A percentile compares a stretch with the other conserved stretches of the same genome.
phyloP scores from a whole-genome alignment of 2,113 vertebrate species.

The Ptychochromis oligacanthus region DNA sequence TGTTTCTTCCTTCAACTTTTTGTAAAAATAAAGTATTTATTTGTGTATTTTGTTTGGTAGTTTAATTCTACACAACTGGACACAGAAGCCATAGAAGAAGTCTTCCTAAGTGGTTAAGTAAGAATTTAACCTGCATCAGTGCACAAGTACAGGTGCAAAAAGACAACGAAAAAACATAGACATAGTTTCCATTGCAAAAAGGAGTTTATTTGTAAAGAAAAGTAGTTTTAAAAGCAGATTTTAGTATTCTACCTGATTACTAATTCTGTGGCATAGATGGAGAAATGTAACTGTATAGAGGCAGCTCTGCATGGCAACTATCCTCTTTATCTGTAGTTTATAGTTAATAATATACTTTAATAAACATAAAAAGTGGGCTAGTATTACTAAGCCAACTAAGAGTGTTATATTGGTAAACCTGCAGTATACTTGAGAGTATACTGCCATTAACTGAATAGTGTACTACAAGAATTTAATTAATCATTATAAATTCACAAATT shows the following conservation, averaged over 20 bases:
- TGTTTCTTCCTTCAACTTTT: rapidly evolving
- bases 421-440: too few species aligned
- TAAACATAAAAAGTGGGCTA: too few species aligned
- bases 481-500: rapidly evolving
- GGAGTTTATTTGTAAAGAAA: not conserved
- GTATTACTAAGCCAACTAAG: too few species aligned
- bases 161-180: too few species aligned
- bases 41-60: not conserved
- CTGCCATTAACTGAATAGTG: not conserved
- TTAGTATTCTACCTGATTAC: too few species aligned
- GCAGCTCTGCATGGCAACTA: not conserved
- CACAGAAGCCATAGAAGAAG: not conserved
- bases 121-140: not conserved
- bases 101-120: rapidly evolving
- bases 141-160: rapidly evolving
- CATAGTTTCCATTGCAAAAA: not conserved
- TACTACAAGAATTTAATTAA: not conserved
- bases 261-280: too few species aligned
- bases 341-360: not conserved
- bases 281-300: not conserved
- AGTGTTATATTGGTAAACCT: too few species aligned
- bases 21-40: not conserved
- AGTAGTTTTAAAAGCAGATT: not conserved
- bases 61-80: not conserved
- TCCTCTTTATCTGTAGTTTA: not conserved